Evolutionary conservation across 2,888 invertebrate genomes (phyloP).

Genomic region (Orthonevra nobilis): DNA sequence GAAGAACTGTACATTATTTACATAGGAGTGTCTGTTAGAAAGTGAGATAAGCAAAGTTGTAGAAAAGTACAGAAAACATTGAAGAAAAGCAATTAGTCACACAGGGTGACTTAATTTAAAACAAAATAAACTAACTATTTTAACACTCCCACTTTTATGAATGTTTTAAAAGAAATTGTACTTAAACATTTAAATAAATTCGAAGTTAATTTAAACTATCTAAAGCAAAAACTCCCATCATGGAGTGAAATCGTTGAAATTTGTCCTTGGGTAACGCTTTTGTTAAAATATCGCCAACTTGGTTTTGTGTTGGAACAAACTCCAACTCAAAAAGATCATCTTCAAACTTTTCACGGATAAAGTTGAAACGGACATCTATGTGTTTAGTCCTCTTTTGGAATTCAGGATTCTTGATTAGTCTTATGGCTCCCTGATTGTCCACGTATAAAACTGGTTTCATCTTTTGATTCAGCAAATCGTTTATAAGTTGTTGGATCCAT

Average conservation of each 20-base stretch:
- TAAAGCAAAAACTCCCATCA: slow-evolving; percentile 23
- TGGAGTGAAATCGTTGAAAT: slow-evolving; percentile 35
- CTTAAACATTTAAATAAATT: background rate
- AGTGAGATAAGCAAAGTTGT: no score
- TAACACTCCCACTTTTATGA: slow-evolving; percentile 24
- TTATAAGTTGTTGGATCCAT: slow-evolving; percentile 32
- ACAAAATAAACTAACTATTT: background rate
- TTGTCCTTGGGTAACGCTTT: slow-evolving; percentile 28
- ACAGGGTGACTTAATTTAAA: background rate
- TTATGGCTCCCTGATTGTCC: slow-evolving; percentile 41
- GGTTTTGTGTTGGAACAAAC: slow-evolving; percentile 35
- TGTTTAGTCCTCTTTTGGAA: slow-evolving; percentile 55
- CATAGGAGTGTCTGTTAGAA: no score
- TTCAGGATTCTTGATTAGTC: slow-evolving; percentile 48
- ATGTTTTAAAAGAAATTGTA: background rate
- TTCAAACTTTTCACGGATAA: slow-evolving; percentile 21
- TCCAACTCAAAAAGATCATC: slow-evolving; percentile 17
- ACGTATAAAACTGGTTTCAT: slow-evolving; percentile 49
- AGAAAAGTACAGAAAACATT: no score
- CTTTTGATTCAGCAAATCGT: slow-evolving; percentile 9
- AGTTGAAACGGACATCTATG: slow-evolving; percentile 43
- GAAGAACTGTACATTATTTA: no score
- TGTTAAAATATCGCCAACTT: slow-evolving; percentile 38
- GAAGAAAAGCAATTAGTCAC: background rate
- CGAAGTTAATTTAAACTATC: background rate